Evolutionary conservation across 2,797 vertebrate species (phyloP), one percentile per base, ranked within the genome.

Genomic region (Tenualosa thibaudeaui): DNA sequence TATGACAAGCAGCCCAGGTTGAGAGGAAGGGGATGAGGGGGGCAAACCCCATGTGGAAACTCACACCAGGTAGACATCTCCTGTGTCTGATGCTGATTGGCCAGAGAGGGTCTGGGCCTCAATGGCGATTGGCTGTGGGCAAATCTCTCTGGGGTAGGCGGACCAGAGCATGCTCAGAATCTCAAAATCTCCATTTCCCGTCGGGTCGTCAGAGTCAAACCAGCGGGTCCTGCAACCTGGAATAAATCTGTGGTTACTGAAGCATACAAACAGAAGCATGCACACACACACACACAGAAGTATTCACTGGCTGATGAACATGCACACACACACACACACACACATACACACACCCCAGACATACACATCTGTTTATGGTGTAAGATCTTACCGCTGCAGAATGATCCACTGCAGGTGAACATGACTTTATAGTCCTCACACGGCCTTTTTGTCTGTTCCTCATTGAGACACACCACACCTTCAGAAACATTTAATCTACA

Each of bases 181-280:
- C 85, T 93, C 93, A 5, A 86, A 92, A 83, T 94, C 93, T 82
- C 93, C 90, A 0, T 86, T 88, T 9, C 86, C 87, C 5, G 40
- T 81, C 0, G 91, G 88, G n/a, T 92, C 49, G 22, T 93, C 92
- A 0, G 56, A 31, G 83, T 93, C 90, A 19, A 94, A 90, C 93
- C 93, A 94, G 40, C 62, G 84, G 0, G 91, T 93, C 86, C 88
- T 89, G 50, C 91, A 92, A 15, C 86, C 92, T 93, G 37, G n/a
- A 62, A 62, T 62, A 62, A 62, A 62, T 62, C 6, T 24, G 58
- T 9, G 8, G n/a, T 62, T 62, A 62, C 58, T 62, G 58, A 7
- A 62, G 58, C 58, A 62, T 62, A n/a, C 58, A 62, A 62, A 62
- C n/a, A 62, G 58, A 62, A 62, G 58, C 7, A 19, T 62, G 7